Percentiles rank a stretch among this genome's conserved stretches.
phyloP scores from a whole-genome alignment of 2,113 vertebrate genomes.

The Mastomys natalensis region DNA sequence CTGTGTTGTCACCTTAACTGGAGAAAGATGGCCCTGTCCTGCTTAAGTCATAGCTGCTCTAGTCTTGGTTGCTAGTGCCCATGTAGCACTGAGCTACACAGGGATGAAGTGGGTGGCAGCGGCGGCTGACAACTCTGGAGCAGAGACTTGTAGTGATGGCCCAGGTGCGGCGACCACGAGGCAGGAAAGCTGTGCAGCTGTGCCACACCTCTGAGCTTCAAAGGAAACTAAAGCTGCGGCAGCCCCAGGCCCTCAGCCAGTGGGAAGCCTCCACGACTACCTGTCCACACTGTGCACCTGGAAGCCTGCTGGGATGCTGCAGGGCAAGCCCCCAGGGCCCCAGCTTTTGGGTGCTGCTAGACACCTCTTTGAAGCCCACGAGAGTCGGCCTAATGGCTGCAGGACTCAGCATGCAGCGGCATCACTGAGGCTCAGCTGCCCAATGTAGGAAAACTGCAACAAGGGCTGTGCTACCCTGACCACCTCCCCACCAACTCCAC shows the following conservation, averaged over 20 bases:
- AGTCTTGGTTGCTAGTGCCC: background rate
- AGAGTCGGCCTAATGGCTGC: background rate
- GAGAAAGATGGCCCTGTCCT: background rate
- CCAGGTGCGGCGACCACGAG: background rate
- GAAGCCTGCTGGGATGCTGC: background rate
- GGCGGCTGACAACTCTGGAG: rapidly evolving
- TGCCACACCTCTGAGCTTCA: background rate
- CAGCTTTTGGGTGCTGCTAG: background rate
- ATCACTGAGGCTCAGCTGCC: background rate
- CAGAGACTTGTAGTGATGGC: background rate
- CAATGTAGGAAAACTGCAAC: no score
- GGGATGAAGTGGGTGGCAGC: background rate
- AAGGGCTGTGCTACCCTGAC: background rate
- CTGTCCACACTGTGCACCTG: no score
- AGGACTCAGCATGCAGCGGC: background rate
- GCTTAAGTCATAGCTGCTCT: background rate
- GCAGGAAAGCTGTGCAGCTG: background rate
- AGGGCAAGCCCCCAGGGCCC: background rate
- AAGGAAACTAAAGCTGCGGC: background rate
- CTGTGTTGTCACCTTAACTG: background rate
- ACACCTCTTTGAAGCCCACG: background rate
- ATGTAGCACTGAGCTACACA: background rate
- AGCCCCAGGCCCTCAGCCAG: background rate
- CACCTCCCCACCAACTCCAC: background rate
- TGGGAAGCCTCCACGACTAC: background rate